Conservation (phyloP, 30 jellyfish, hydroid and myxozoan species). For the Phacellophora camtschatica region DNA sequence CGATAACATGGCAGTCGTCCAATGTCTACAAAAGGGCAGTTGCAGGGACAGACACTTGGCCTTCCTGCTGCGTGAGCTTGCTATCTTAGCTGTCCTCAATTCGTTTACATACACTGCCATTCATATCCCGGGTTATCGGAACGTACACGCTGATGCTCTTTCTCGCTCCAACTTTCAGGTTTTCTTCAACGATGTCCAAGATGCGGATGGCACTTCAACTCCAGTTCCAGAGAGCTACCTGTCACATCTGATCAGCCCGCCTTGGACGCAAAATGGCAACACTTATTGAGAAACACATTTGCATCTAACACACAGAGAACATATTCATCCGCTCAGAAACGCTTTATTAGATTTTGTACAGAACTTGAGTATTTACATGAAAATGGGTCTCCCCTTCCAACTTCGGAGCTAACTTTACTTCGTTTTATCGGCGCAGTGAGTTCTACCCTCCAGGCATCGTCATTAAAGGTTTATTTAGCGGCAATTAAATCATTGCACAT, state of each 20-base stretch:
- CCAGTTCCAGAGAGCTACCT: not conserved
- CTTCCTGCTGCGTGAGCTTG: conserved; percentile 3
- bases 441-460: not conserved
- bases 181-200: not conserved
- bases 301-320: no score
- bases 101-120: conserved; percentile 1
- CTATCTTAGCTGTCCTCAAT: not conserved
- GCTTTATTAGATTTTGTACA: not conserved
- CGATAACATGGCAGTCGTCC: conserved; percentile 13
- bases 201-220: not conserved
- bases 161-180: conserved; percentile 9
- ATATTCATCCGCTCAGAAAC: conserved; percentile 17
- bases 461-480: conserved; percentile 21
- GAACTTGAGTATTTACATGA: not conserved
- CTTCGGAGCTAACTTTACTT: not conserved
- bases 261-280: no score
- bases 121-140: conserved; percentile 12
- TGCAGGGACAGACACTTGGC: conserved; percentile 27
- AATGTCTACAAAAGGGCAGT: not conserved
- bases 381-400: not conserved
- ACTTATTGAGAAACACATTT: no score
- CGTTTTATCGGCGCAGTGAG: conserved; percentile 1
- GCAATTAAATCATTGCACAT: conserved; percentile 7
- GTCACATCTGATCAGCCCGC: no score
- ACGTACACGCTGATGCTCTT: conserved; percentile 17